Conservation (phyloP, 2,888 invertebrate species). For the Tigriopus californicus region DNA sequence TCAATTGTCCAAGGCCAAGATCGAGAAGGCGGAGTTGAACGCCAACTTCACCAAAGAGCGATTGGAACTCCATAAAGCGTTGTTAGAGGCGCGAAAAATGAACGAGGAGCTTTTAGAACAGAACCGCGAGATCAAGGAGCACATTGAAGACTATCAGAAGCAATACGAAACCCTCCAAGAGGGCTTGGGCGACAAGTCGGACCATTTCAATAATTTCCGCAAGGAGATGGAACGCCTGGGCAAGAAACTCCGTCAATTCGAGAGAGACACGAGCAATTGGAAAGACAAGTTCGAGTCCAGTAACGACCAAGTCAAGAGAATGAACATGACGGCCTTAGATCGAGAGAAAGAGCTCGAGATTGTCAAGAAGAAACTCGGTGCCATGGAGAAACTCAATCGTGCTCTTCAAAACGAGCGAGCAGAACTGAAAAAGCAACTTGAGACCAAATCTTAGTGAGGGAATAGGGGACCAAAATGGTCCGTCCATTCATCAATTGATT, state of each 20-base stretch:
- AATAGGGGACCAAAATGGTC: too few species aligned
- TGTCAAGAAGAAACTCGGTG: constrained; percentile 2
- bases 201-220: not conserved
- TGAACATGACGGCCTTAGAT: not conserved
- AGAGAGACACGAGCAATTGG: constrained; percentile 1
- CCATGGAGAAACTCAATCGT: constrained; percentile 10
- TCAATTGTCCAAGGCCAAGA: constrained; percentile 9
- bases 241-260: not conserved
- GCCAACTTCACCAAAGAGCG: constrained; percentile 6
- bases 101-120: not conserved
- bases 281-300: constrained; percentile 3
- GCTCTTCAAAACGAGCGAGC: constrained; percentile 1
- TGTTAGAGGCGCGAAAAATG: not conserved
- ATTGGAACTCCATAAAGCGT: not conserved
- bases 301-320: constrained; percentile 8
- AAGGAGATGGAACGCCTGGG: not conserved
- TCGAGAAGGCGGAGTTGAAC: constrained; percentile 3
- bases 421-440: too few species aligned
- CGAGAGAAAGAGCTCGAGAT: constrained; percentile 1
- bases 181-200: not conserved
- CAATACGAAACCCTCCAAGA: not conserved
- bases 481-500: too few species aligned
- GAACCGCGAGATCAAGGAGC: not conserved
- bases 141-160: not conserved
- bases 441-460: too few species aligned